Percentiles rank a stretch among this genome's conserved stretches.
These are phyloP conservation scores for Theretra japonica DNA, from an alignment of 2,888 invertebrate species.

Conservation along the genomic window DNA sequence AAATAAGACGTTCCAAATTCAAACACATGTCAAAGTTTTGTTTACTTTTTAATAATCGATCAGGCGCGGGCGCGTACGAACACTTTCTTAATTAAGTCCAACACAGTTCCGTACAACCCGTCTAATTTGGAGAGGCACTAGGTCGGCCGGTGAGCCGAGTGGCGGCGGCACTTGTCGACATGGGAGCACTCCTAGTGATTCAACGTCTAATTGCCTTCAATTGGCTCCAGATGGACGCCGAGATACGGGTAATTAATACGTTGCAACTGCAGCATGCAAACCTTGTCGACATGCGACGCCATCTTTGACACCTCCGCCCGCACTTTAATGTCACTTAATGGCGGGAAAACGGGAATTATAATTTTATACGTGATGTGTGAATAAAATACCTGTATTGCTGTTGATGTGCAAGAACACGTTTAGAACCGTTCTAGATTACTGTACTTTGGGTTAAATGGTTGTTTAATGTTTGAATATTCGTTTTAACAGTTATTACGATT, in stretches of 20 bases:
- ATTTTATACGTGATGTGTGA: background rate
- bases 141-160: conserved; percentile 11
- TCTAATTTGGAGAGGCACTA: conserved; percentile 15
- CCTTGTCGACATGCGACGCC: conserved; percentile 33
- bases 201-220: conserved; percentile 64
- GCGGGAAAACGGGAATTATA: background rate
- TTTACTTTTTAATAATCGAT: conserved; percentile 26
- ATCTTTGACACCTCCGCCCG: conserved; percentile 36
- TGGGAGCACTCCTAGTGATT: conserved; percentile 45
- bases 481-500: too few species aligned
- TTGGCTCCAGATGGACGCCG: conserved; percentile 56
- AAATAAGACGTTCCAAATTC: conserved; percentile 24
- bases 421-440: too few species aligned
- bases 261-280: conserved; percentile 36
- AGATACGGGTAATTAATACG: conserved; percentile 67
- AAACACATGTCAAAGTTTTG: conserved; percentile 23
- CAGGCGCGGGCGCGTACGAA: conserved; percentile 8
- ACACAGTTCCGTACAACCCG: conserved; percentile 22
- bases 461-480: too few species aligned
- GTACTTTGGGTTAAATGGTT: too few species aligned
- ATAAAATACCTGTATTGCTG: background rate
- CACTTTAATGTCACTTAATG: background rate
- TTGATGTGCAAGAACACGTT: too few species aligned
- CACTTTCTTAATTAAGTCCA: conserved; percentile 25
- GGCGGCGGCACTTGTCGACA: conserved; percentile 31